A percentile compares a stretch with the other conserved stretches of the same genome.
Conservation (phyloP, 1,140 invertebrate genomes). For the Lepeophtheirus salmonis region DNA sequence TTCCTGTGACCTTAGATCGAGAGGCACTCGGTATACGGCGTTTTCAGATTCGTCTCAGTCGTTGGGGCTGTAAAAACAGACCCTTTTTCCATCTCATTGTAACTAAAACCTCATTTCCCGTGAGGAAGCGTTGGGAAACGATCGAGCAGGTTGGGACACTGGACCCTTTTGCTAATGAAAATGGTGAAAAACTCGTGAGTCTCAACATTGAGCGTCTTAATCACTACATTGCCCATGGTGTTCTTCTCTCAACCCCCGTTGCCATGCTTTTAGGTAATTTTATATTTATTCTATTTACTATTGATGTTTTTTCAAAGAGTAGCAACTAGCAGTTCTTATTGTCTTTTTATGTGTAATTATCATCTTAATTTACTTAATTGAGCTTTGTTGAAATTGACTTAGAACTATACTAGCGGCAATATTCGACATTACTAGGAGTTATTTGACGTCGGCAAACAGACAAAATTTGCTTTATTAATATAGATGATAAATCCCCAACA, state of each 20-base stretch:
- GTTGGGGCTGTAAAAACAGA: slow-evolving; percentile 3
- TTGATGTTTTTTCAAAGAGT: too few relatives aligned
- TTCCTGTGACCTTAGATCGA: background rate
- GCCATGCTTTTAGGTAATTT: slow-evolving; percentile 1
- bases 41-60: background rate
- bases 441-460: too few relatives aligned
- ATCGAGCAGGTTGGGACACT: slow-evolving; percentile 1
- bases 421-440: too few relatives aligned
- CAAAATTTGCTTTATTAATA: too few relatives aligned
- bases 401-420: too few relatives aligned
- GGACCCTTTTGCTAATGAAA: background rate
- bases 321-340: too few relatives aligned
- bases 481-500: too few relatives aligned
- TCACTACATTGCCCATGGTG: background rate
- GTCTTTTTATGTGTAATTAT: too few relatives aligned
- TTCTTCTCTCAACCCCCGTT: background rate
- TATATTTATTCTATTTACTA: too few relatives aligned
- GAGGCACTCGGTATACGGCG: background rate
- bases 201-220: slow-evolving; percentile 1
- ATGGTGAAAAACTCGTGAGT: background rate
- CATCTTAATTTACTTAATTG: too few relatives aligned
- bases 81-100: slow-evolving; percentile 6
- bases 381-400: too few relatives aligned
- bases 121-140: background rate
- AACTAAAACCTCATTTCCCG: background rate